Evolutionary conservation across 1,140 invertebrate species (phyloP), one percentile per base, ranked within the genome.

Genomic region (Grapholita molesta): DNA sequence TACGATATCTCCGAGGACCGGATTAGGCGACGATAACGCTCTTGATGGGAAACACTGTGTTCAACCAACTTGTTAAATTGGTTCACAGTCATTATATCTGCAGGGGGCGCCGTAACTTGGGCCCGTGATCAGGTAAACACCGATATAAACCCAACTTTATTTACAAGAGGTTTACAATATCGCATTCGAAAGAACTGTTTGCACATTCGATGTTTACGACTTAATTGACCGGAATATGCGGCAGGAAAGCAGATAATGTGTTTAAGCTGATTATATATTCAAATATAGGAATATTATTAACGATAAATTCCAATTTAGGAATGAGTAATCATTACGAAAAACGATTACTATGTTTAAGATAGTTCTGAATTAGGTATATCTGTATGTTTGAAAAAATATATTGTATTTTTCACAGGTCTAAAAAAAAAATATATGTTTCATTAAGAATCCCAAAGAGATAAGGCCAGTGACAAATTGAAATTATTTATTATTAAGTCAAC

Each of bases 1-100:
- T 85, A 86, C 82, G 84, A 89, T 88, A 89, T 86, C 79, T 80
- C 77, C 75, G 76, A 71, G 71, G 85, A 89, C 87, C 84, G 85
- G 86, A 90, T 90, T 90, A 88, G 83, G 76, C 79, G 80, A 80
- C 77, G 85, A 87, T 88, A 88, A 82, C 79, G 79, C 83, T 84
- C 84, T 75, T 74, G 81, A 84, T 85, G 80, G 79, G 79, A 79
- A 77, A 80, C 78, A 82, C 80, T 79, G 76, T 81, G 85, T 85
- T 84, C 84, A 86, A 81, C 78, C 81, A 71, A 81, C 73, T 73
- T 83, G 79, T 81, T 86, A 80, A 86, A 86, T 85, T 81, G 76
- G 79, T 79, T 81, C 77, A 80, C 73, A 75, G 72, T 79, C 75
- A 77, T 84, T 80, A 82, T 84, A 85, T 78, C 79, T 74, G 67